Evolutionary conservation across 2,113 vertebrate species (phyloP).

Genomic region (Strigops habroptila): DNA sequence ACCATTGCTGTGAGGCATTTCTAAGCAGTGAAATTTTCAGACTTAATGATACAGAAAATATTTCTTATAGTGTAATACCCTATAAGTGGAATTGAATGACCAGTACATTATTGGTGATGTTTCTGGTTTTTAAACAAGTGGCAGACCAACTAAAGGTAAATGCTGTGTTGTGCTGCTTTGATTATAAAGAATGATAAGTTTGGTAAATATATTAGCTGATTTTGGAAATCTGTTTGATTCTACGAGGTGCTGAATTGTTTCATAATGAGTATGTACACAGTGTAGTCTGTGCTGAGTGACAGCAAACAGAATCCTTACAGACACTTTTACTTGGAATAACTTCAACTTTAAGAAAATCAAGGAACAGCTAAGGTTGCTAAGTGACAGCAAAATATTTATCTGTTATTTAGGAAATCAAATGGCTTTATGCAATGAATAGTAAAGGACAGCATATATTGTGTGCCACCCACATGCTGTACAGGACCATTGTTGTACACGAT

Average conservation of each 20-base stretch:
- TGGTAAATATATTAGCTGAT: neutral
- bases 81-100: neutral
- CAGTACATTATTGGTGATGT: neutral
- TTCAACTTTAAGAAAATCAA: constrained; percentile 34
- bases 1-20: neutral
- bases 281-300: neutral
- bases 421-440: neutral
- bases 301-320: constrained; percentile 3
- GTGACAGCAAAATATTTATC: constrained; percentile 58
- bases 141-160: neutral
- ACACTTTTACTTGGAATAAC: neutral
- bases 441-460: constrained; percentile 23
- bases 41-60: neutral
- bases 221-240: neutral
- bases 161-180: neutral
- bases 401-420: neutral
- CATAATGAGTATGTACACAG: neutral
- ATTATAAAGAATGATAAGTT: neutral
- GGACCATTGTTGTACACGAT: neutral
- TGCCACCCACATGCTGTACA: neutral
- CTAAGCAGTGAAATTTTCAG: neutral
- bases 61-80: neutral
- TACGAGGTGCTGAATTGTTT: neutral
- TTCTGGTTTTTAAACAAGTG: neutral
- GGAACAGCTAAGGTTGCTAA: constrained; percentile 35